Conservation (phyloP, 2,888 invertebrate species). For the Eupelmus urozonus region DNA sequence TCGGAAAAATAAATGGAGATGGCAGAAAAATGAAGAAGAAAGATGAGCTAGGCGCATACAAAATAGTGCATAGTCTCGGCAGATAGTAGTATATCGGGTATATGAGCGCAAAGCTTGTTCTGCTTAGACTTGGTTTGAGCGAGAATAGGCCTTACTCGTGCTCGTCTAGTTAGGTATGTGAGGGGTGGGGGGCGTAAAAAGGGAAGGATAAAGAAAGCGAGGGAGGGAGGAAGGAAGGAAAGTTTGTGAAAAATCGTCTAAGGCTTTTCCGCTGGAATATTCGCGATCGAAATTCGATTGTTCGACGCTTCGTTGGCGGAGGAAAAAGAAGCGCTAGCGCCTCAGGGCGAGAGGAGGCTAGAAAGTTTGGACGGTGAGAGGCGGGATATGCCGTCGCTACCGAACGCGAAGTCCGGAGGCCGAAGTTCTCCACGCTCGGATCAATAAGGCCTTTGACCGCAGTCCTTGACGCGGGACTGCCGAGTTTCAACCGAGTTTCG, state of each 20-base stretch:
- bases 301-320: constrained; percentile 50
- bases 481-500: constrained; percentile 61
- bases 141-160: too few species aligned
- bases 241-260: constrained; percentile 47
- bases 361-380: constrained; percentile 41
- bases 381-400: background rate
- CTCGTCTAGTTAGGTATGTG: too few species aligned
- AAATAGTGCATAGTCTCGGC: too few species aligned
- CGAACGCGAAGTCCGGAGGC: constrained; percentile 38
- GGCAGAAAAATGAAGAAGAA: too few species aligned
- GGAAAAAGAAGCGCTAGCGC: constrained; percentile 19
- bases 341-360: constrained; percentile 41
- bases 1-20: too few species aligned
- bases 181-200: background rate
- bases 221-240: background rate
- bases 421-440: constrained; percentile 62
- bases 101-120: too few species aligned
- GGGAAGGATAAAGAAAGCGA: background rate
- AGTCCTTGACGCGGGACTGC: constrained; percentile 60
- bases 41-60: too few species aligned
- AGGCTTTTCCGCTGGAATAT: constrained; percentile 42
- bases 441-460: constrained; percentile 66
- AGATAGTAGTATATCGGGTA: too few species aligned
- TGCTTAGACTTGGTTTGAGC: too few species aligned
- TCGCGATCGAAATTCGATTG: constrained; percentile 63